Evolutionary conservation across 1,140 invertebrate genomes (phyloP), one percentile per base, ranked within the genome.

Genomic region (Rhopalosiphum padi): DNA sequence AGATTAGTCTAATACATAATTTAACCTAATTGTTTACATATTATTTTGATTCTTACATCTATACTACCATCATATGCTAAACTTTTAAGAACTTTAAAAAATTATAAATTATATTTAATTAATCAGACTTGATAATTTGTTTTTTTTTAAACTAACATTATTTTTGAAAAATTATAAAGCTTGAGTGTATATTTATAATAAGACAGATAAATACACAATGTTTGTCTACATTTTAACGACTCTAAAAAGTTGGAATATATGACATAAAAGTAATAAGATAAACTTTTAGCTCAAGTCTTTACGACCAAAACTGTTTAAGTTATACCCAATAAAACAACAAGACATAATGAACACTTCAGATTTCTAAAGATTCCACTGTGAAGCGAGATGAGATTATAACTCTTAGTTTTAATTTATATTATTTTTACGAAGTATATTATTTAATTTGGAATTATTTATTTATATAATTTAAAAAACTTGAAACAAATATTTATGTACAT

Each of bases 271-370:
- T 87, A 87, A 48, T n/a, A n/a, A 30, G 43, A 87, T 48, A 48
- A 87, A 87, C 41, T 87, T 87, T 87, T 87, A n/a, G 30, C 5
- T n/a, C 43, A 48, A 48, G 46, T 46, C 86, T 87, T 87, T 87
- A 87, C 37, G 43, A 48, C 86, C 30, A 48, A 87, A 87, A 87
- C 43, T 48, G 43, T 87, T 87, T 87, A 87, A 48, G 30, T 48
- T 48, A 48, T 48, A 87, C 86, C 18, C 46, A 87, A 87, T 87
- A 48, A 87, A 86, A 86, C 41, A 30, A 46, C 85, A 86, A 86
- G 46, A 48, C 46, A 87, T 87, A 87, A 87, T 87, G 86, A 87
- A 87, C 86, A 48, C 43, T 87, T 87, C 43, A 48, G 43, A 87
- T 87, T 87, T 87, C 30, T 87, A 11, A 22, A 46, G 83, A 86